Percentiles rank a stretch among this genome's conserved stretches.
These are phyloP conservation scores for Thyatira batis DNA, from an alignment of 2,888 invertebrate species.

Conservation along the genomic window DNA sequence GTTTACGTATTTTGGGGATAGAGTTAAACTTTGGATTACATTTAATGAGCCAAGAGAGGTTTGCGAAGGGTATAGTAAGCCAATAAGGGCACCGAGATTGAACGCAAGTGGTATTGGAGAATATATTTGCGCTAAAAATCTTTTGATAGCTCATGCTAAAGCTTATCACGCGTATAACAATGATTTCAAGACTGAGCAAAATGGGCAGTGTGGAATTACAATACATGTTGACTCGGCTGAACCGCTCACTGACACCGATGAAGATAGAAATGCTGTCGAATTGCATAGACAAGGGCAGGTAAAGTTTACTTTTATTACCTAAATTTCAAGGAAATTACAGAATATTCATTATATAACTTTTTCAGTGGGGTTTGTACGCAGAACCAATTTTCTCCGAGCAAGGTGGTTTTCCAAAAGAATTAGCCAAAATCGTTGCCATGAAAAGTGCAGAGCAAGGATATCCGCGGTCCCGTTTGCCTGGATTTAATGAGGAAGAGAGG, in stretches of 20 bases:
- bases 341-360: constrained; percentile 6
- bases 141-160: constrained; percentile 78
- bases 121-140: constrained; percentile 73
- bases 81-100: constrained; percentile 49
- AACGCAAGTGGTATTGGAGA: constrained; percentile 67
- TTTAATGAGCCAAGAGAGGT: constrained; percentile 78
- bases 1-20: constrained; percentile 68
- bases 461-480: constrained; percentile 61
- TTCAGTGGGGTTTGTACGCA: constrained; percentile 64
- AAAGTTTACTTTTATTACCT: not conserved
- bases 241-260: constrained; percentile 42
- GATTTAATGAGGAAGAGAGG: constrained; percentile 62
- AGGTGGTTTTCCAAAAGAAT: constrained; percentile 76
- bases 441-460: constrained; percentile 67
- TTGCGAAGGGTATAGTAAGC: constrained; percentile 67
- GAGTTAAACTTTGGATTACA: constrained; percentile 80
- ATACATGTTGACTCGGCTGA: constrained; percentile 20
- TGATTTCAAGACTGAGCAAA: constrained; percentile 45
- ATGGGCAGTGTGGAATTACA: constrained; percentile 32
- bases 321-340: not conserved
- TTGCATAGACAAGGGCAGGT: constrained; percentile 29
- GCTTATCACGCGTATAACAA: constrained; percentile 62
- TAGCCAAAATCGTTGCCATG: constrained; percentile 62
- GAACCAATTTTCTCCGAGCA: constrained; percentile 70
- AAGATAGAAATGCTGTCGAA: constrained; percentile 49